Base-by-base conservation (phyloP, 2,888 invertebrate genomes). In the Nomada goodeniana region DNA sequence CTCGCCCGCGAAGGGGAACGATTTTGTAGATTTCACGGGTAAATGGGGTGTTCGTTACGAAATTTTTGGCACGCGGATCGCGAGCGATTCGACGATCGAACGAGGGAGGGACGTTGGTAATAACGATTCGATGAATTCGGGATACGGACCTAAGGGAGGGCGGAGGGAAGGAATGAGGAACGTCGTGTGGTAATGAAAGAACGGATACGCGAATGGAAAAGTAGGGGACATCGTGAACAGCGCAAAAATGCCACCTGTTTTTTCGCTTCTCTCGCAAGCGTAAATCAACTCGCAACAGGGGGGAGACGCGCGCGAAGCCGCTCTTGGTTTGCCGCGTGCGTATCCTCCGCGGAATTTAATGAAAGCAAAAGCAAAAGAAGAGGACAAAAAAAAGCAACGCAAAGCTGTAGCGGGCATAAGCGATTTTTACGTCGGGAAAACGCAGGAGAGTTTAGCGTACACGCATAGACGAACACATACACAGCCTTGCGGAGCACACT, bases 231-330 rank as follows among this genome's bases (percentile, higher is more conserved):
- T 71, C 47, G 79, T 73, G 82, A 86, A 82, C 69, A 87, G 88
- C 86, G 87, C 85, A 89, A 80, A 88, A 88, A 85, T 83, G 87
- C 85, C 86, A 89, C 83, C 88, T 89, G 83, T 87, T 86, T 36
- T 89, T 89, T 88, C 82, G 88, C 84, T 90, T 90, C 88, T 90
- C 82, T 89, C 87, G 90, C 89, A 89, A 89, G 82, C 88, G 88
- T 89, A 90, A 87, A 88, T 83, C 86, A 86, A 85, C 81, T 76
- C 85, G 78, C 86, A 72, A 76, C 55, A 60, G 76, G 80, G 64
- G 59, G 23, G 23, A 1, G 0, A 80, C 65, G 20, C 50, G 44
- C 23, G 61, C 20, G 47, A 57, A 47, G n/a, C 7, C 42, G 44
- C 60, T 18, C 15, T 52, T 18, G 61, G 74, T 63, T 69, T 69